Percentiles rank a stretch among this genome's conserved stretches.
phyloP scores from a whole-genome alignment of 2,888 invertebrate species.

The Glaucopsyche alexis region DNA sequence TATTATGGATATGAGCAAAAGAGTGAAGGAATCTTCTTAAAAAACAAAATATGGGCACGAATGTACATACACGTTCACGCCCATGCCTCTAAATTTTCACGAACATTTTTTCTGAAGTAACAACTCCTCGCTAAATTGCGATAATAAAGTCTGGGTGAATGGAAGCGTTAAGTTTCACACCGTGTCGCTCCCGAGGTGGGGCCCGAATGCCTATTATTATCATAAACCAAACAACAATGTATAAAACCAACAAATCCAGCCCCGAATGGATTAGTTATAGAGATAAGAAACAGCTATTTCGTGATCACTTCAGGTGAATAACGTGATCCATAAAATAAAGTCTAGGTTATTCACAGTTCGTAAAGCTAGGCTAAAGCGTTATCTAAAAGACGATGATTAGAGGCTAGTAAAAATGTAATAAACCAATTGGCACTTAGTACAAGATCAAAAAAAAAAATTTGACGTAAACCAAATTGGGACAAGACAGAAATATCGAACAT shows the following conservation, averaged over 20 bases:
- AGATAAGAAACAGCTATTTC: slow-evolving; percentile 12
- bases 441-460: not conserved
- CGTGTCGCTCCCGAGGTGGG: slow-evolving; percentile 66
- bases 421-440: not conserved
- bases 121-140: slow-evolving; percentile 71
- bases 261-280: slow-evolving; percentile 32
- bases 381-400: not conserved
- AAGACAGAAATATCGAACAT: slow-evolving; percentile 21
- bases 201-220: slow-evolving; percentile 77
- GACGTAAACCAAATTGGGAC: not conserved
- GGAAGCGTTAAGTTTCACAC: slow-evolving; percentile 79
- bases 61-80: not conserved
- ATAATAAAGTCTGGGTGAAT: slow-evolving; percentile 71
- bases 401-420: not conserved
- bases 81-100: slow-evolving; percentile 37
- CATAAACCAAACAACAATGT: slow-evolving; percentile 76
- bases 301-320: slow-evolving; percentile 20
- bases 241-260: slow-evolving; percentile 68
- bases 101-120: slow-evolving; percentile 63
- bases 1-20: not conserved
- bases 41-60: not conserved
- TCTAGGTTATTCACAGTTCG: not conserved
- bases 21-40: not conserved
- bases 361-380: not conserved
- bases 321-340: slow-evolving; percentile 15